Base-by-base conservation (phyloP, 2,113 vertebrate species). In the Etheostoma spectabile region DNA sequence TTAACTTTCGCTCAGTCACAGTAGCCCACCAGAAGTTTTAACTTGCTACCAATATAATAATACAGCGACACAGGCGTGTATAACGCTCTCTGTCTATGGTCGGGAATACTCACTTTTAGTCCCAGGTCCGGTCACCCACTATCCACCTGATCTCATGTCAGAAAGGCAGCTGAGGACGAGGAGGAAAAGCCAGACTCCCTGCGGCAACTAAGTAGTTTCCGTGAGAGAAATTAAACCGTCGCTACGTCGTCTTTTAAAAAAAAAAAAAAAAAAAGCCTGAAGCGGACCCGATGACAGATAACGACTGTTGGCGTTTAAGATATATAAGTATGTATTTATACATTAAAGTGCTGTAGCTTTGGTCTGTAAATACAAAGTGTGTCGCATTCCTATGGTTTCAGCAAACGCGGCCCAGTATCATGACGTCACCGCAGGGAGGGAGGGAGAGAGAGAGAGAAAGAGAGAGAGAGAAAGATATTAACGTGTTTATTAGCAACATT, bases 301-400 rank as follows among this genome's bases (percentile, higher is more conserved):
- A 15, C 3, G 27, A 8, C 8, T 3, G 8, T 8, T 8, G 4
- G 19, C 7, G 30, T 16, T 8, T 51, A 16, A 22, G 11, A 83
- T 4, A 27, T 27, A n/a, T n/a, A n/a, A n/a, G n/a, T n/a, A 7
- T 33, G 51, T 21, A 33, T 65, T 7, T 3, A 3, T 3, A 61
- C 11, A 30, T 27, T 3, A 15, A 42, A 45, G 69, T 13, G 19
- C 2, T 11, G 62, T 1, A 5, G 70, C 69, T 68, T 10, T 6
- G 53, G 21, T 52, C 57, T 42, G 71, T 51, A 81, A 86, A 86
- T n/a, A 73, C 74, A 42, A 33, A 88, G 67, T 60, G 88, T 77
- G 91, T 83, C 91, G 91, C 90, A 91, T 93, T 92, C 91, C 93
- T 77, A 77, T 64, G 88, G 89, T 92, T 92, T 91, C 92, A 90